These are phyloP conservation scores for Coregonus ussuriensis DNA, from an alignment of 2,797 vertebrate genomes.

Conservation along the genomic window DNA sequence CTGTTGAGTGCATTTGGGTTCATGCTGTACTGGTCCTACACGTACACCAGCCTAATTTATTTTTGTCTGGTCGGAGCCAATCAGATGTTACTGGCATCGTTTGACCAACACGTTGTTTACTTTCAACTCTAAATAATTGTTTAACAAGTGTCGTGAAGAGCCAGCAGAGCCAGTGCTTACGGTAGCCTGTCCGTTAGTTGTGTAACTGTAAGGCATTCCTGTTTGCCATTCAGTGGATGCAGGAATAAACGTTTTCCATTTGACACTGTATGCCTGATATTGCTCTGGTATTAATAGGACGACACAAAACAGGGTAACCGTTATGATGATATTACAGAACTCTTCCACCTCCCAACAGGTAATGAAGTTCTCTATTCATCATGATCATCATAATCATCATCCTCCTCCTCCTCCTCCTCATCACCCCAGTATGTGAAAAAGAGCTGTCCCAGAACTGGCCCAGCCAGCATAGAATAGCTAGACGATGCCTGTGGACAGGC, in stretches of 20 bases:
- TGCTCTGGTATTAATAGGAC: not conserved
- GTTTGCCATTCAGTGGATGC: not conserved
- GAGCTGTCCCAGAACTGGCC: not conserved
- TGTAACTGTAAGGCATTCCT: not conserved
- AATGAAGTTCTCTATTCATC: not conserved
- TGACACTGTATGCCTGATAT: not conserved
- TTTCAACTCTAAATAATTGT: constrained; percentile 36
- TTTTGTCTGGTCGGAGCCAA: constrained; percentile 54
- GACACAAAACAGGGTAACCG: not conserved
- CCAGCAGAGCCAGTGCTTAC: not conserved
- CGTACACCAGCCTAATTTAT: constrained; percentile 44
- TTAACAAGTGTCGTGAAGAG: constrained; percentile 24
- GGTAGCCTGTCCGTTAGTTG: not conserved
- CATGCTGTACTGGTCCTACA: constrained; percentile 24
- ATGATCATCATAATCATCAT: not conserved
- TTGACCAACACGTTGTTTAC: constrained; percentile 33
- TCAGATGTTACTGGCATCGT: constrained; percentile 37
- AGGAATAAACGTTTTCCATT: not conserved
- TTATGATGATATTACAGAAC: not conserved
- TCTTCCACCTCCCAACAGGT: not conserved
- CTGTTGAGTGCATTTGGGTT: constrained; percentile 40
- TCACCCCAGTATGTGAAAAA: not conserved
- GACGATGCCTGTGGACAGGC: constrained; percentile 33
- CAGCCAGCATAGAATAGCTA: not conserved
- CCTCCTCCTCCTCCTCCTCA: no score